A percentile compares a stretch with the other conserved stretches of the same genome.
phyloP scores from a whole-genome alignment of 2,797 vertebrate genomes.

The Acipenser oxyrinchus region DNA sequence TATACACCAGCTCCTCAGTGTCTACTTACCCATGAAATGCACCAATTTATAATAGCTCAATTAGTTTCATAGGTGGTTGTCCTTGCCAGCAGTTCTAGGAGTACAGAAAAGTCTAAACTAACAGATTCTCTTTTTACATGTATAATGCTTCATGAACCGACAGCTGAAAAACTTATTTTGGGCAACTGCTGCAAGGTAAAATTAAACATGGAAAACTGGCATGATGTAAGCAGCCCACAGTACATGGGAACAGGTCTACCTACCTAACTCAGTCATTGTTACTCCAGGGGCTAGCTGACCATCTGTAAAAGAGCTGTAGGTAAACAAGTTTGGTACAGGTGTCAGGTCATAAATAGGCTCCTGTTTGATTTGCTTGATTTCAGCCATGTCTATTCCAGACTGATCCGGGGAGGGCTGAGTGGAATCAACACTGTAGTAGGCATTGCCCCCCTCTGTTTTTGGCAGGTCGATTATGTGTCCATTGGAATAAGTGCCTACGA shows the following conservation, averaged over 20 bases:
- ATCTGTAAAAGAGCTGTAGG: conserved; percentile 90
- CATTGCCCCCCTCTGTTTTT: conserved; percentile 68
- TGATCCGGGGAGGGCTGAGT: conserved; percentile 95
- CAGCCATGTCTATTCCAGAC: conserved; percentile 94
- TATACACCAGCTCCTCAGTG: too few species aligned
- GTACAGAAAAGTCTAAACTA: too few species aligned
- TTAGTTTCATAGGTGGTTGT: too few species aligned
- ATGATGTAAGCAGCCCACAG: too few species aligned
- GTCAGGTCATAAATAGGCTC: conserved; percentile 97
- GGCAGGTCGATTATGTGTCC: conserved; percentile 91
- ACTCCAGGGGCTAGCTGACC: conserved; percentile 84
- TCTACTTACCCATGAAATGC: too few species aligned
- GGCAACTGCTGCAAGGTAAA: too few species aligned
- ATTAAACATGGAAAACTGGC: too few species aligned
- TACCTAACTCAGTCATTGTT: conserved; percentile 94
- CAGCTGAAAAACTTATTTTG: too few species aligned
- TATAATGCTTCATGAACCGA: too few species aligned
- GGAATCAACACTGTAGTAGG: conserved; percentile 89
- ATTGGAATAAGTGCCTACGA: conserved; percentile 80
- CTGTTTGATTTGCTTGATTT: conserved; percentile 98
- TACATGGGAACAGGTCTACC: conserved; percentile 24
- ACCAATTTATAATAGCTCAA: too few species aligned
- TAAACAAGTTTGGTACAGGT: conserved; percentile 94
- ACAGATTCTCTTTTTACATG: too few species aligned
- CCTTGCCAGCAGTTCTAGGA: too few species aligned